These are phyloP conservation scores for Rostratula benghalensis DNA, from an alignment of 2,113 vertebrate genomes.

Conservation along the genomic window DNA sequence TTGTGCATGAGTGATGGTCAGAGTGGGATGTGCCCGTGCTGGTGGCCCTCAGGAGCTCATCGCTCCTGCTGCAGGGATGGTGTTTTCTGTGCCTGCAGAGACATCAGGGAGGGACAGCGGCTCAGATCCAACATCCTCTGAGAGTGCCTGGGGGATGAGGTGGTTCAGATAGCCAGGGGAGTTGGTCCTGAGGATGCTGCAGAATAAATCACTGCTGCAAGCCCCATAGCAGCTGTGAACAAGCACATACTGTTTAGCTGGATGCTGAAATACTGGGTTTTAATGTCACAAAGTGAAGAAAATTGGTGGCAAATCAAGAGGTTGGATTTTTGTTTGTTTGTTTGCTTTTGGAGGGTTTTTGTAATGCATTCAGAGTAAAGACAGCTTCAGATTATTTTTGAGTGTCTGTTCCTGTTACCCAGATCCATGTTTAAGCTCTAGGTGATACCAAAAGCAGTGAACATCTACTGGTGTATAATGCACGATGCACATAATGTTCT, in stretches of 20 bases:
- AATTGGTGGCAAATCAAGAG: neutral
- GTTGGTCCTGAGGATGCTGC: neutral
- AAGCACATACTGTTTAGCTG: fast-evolving
- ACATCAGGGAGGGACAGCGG: too few relatives aligned
- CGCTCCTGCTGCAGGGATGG: fast-evolving
- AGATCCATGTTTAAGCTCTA: neutral
- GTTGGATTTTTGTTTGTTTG: too few relatives aligned
- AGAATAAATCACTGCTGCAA: neutral
- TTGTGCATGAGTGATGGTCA: fast-evolving
- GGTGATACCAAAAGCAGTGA: neutral
- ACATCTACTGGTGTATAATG: neutral
- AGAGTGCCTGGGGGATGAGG: neutral
- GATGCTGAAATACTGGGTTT: fast-evolving
- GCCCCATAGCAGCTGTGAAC: fast-evolving
- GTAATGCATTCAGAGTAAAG: neutral
- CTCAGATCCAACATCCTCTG: neutral
- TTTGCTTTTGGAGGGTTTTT: neutral
- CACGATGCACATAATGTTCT: neutral
- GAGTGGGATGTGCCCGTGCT: neutral
- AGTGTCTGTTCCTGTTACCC: neutral
- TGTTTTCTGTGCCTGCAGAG: neutral
- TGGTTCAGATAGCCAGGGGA: neutral
- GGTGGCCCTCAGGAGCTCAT: neutral
- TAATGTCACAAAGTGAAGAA: neutral
- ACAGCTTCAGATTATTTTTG: neutral